Base-by-base conservation (phyloP, 2,888 invertebrate genomes). In the Netelia melanura region DNA sequence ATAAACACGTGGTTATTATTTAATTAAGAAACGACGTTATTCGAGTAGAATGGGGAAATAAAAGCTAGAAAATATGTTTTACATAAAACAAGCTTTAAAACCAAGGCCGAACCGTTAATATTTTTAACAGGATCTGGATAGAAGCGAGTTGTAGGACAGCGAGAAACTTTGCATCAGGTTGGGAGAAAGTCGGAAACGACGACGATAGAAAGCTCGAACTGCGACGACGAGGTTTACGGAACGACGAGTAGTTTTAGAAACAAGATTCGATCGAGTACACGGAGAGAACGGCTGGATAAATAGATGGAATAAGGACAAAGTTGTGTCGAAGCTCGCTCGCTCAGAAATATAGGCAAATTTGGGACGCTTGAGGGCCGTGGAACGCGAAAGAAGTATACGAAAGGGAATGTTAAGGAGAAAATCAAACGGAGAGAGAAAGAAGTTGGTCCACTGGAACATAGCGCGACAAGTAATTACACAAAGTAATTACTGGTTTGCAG, bases 401-500 rank as follows among this genome's bases (percentile, higher is more conserved):
- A 56, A 43, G 25, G 6, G 58, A 11, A 68, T 23, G 43, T 54
- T 21, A 38, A 44, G 23, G 21, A 14, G 30, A 71, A 65, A 78
- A 72, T 77, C 61, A 77, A 77, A 83, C 17, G 72, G 25, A 65
- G 75, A 25, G 75, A 71, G 38, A 65, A 23, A 65, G 14, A 64
- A 58, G 70, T 58, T 64, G 61, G 77, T 81, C 72, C 75, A 75
- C 64, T 72, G 61, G 58, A 30, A 82, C 61, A 61, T 74, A 58
- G 71, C 70, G 70, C 85, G 85, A 86, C 84, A 83, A 86, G 87
- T 88, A 88, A 88, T 88, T 86, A 87, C 85, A 83, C 83, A 85
- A 87, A 88, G 87, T 87, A 88, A 89, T 88, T 87, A 87, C 83
- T 84, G 84, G 83, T 86, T 86, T 82, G 83, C 74, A 75, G 70